Conservation (phyloP, 1,140 invertebrate species). For the Maniola jurtina region DNA sequence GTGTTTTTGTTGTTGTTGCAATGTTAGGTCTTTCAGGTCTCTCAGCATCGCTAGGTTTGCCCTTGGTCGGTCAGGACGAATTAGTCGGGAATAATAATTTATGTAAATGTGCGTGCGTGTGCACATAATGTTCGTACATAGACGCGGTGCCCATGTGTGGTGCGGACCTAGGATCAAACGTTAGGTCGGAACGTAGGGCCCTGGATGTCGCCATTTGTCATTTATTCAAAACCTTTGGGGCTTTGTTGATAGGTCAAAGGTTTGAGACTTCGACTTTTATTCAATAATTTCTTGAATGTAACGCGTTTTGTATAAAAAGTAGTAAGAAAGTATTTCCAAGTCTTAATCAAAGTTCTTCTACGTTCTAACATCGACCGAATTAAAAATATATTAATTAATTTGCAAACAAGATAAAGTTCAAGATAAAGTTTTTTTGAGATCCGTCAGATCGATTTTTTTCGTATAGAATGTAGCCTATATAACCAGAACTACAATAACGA, state of each 20-base stretch:
- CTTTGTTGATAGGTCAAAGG: slow-evolving; percentile 1
- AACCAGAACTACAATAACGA: too few relatives aligned
- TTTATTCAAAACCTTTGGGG: slow-evolving; percentile 28
- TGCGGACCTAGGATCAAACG: slow-evolving; percentile 27
- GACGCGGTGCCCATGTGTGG: slow-evolving; percentile 34
- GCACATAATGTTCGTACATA: slow-evolving; percentile 42
- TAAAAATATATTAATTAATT: too few relatives aligned
- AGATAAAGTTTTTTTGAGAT: too few relatives aligned
- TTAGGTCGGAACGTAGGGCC: slow-evolving; percentile 15
- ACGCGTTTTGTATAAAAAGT: too few relatives aligned
- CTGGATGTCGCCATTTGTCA: slow-evolving; percentile 13
- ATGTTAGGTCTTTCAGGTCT: slow-evolving; percentile 62
- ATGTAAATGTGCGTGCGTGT: slow-evolving; percentile 70
- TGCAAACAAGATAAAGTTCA: too few relatives aligned
- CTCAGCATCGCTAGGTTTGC: slow-evolving; percentile 54
- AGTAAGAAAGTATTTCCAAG: too few relatives aligned
- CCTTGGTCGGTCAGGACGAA: slow-evolving; percentile 73
- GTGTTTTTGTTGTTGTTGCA: slow-evolving; percentile 18
- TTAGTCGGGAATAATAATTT: slow-evolving; percentile 77
- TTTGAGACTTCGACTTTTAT: slow-evolving; percentile 17
- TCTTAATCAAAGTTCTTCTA: too few relatives aligned
- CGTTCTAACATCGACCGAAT: too few relatives aligned
- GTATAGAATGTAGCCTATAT: too few relatives aligned
- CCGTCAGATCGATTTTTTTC: too few relatives aligned
- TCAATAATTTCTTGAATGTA: background rate